These are phyloP conservation scores for Monomorium pharaonis DNA, from an alignment of 1,140 invertebrate species.

Conservation along the genomic window DNA sequence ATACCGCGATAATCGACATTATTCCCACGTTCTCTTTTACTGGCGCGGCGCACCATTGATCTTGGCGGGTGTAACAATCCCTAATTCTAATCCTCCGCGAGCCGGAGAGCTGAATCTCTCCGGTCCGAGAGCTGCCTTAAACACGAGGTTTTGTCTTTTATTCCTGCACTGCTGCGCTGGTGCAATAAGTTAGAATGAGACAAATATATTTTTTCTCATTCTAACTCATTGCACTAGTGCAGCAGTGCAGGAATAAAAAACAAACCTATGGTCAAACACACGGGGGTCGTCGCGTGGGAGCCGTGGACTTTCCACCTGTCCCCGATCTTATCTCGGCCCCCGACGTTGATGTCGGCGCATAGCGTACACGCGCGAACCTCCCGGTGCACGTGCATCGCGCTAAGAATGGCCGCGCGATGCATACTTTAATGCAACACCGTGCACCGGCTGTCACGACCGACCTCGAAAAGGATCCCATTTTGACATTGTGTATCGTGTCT, in stretches of 20 bases:
- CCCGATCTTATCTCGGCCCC: slow-evolving; percentile 73
- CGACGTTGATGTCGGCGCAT: slow-evolving; percentile 50
- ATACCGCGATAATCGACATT: background rate
- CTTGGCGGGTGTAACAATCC: slow-evolving; percentile 8
- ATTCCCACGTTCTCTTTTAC: slow-evolving; percentile 65
- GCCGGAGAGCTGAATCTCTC: slow-evolving; percentile 34
- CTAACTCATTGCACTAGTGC: too few species aligned
- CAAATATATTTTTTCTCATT: too few species aligned
- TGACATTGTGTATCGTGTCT: background rate
- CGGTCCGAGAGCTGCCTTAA: slow-evolving; percentile 32
- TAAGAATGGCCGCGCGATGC: slow-evolving; percentile 58
- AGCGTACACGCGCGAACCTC: slow-evolving; percentile 40
- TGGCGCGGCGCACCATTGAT: slow-evolving; percentile 7
- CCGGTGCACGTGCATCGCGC: slow-evolving; percentile 68
- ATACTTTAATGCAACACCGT: slow-evolving; percentile 22
- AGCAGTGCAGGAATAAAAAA: too few species aligned
- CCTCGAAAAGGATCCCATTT: slow-evolving; percentile 30
- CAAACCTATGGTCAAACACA: slow-evolving; percentile 48
- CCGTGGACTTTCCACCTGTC: slow-evolving; percentile 73
- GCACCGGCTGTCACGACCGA: slow-evolving; percentile 2
- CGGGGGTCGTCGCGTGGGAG: slow-evolving; percentile 64
- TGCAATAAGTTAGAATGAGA: too few species aligned
- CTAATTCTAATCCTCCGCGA: slow-evolving; percentile 61
- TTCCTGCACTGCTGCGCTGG: too few species aligned
- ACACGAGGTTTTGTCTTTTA: too few species aligned